Base-by-base conservation (phyloP, 2,888 invertebrate species). In the Abrostola triplasia region DNA sequence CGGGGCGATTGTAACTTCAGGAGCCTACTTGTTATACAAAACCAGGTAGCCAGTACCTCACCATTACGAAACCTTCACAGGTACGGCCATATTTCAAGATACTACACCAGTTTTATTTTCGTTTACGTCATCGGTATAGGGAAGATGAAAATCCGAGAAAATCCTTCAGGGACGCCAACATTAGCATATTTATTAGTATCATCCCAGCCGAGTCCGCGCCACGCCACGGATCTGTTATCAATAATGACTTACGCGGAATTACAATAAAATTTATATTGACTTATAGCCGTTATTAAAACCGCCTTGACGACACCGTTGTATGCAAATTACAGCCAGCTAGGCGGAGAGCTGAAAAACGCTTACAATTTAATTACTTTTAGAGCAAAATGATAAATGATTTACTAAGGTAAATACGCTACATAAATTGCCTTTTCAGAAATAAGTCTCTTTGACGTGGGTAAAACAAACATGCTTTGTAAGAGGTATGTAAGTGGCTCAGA, bases 111-210 rank as follows among this genome's bases (percentile, higher is more conserved):
- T 90, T 88, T 90, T 89, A 89, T 90, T 91, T 91, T 90, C 84
- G 82, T 85, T 88, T 73, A 77, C 88, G 90, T 91, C 90, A 90
- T 90, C 86, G 86, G 83, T 87, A 86, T 86, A 84, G 83, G 84
- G 84, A 83, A 89, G 89, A 92, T 89, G 90, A 89, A 92, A 91
- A 91, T 90, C 90, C 89, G 85, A 85, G 90, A 84, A 92, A 91
- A 92, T 92, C 91, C 90, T 89, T 90, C 84, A 87, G 90, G 91
- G 91, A 90, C 87, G 89, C 82, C 83, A 79, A 85, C 86, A 92
- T 93, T 92, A 92, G 90, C 93, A 91, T 90, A 90, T 90, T 90
- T 90, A 90, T 91, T 90, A 90, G 90, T 87, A 90, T 90, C 89
- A 90, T 87, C 90, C 83, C 77, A 84, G 81, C 81, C 77, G 80